Percentiles rank a stretch among this genome's conserved stretches.
These are phyloP conservation scores for Tetranychus cinnabarinus DNA, from an alignment of 1,140 invertebrate species.

Conservation along the genomic window DNA sequence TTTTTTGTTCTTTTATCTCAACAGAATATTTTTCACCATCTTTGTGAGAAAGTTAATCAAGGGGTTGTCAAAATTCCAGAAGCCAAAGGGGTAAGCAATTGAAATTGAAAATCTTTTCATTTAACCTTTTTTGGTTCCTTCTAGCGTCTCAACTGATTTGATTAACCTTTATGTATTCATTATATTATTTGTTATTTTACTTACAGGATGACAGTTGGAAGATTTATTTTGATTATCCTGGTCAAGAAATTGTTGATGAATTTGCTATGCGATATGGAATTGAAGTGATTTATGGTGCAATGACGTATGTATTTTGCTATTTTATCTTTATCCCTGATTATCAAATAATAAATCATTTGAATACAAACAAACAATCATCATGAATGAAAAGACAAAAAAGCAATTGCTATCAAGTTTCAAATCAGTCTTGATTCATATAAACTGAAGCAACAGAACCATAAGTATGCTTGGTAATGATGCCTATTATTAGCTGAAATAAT, in stretches of 20 bases:
- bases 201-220: constrained; percentile 83
- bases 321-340: background rate
- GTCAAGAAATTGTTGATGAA: constrained; percentile 95
- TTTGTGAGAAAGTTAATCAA: constrained; percentile 62
- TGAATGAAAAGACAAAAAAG: background rate
- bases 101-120: background rate
- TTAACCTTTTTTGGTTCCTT: too few relatives aligned
- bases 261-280: constrained; percentile 99
- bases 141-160: background rate
- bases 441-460: too few relatives aligned
- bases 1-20: constrained; percentile 9
- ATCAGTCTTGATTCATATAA: too few relatives aligned
- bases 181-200: too few relatives aligned
- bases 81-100: constrained; percentile 35
- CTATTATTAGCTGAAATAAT: too few relatives aligned
- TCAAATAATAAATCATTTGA: constrained; percentile 20
- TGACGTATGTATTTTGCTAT: constrained; percentile 35
- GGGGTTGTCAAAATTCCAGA: constrained; percentile 77
- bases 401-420: too few relatives aligned
- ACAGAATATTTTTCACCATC: constrained; percentile 77
- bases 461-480: too few relatives aligned
- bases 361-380: background rate
- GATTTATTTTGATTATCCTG: constrained; percentile 90
- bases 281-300: constrained; percentile 97
- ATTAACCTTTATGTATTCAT: too few relatives aligned